These are phyloP conservation scores for Meda fulgida DNA, from an alignment of 2,797 vertebrate species.

Conservation along the genomic window DNA sequence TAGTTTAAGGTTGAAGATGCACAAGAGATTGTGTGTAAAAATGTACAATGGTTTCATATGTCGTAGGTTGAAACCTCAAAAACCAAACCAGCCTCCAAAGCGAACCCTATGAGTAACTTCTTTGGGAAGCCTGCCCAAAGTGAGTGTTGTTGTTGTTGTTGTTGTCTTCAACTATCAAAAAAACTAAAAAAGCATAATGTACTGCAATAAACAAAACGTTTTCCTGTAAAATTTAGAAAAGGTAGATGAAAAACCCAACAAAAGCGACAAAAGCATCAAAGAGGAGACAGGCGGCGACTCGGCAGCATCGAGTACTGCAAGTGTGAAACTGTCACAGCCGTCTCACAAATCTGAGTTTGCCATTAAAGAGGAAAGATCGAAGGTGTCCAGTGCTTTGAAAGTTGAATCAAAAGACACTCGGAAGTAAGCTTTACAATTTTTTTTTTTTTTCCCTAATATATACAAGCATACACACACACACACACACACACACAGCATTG, in stretches of 20 bases:
- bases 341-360: conserved; percentile 50
- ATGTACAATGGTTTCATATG: conserved; percentile 49
- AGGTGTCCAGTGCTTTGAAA: conserved; percentile 56
- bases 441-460: not conserved
- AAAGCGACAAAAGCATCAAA: conserved; percentile 76
- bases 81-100: conserved; percentile 80
- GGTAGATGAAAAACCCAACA: conserved; percentile 75
- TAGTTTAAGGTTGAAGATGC: not conserved
- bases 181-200: not conserved
- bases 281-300: conserved; percentile 72
- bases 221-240: conserved; percentile 67
- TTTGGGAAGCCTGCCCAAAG: conserved; percentile 87
- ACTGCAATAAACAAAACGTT: not conserved
- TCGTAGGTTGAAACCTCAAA: conserved; percentile 79
- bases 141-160: conserved; percentile 73
- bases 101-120: conserved; percentile 83
- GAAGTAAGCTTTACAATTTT: conserved; percentile 63
- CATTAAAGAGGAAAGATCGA: conserved; percentile 59
- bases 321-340: conserved; percentile 42
- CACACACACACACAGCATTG: too few relatives aligned
- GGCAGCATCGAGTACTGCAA: conserved; percentile 50
- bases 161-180: conserved; percentile 45
- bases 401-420: conserved; percentile 59
- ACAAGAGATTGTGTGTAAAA: not conserved
- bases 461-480: not conserved